Conservation (phyloP, 92 coral and sea anemone genomes). For the Chrysogorgia sp. region DNA sequence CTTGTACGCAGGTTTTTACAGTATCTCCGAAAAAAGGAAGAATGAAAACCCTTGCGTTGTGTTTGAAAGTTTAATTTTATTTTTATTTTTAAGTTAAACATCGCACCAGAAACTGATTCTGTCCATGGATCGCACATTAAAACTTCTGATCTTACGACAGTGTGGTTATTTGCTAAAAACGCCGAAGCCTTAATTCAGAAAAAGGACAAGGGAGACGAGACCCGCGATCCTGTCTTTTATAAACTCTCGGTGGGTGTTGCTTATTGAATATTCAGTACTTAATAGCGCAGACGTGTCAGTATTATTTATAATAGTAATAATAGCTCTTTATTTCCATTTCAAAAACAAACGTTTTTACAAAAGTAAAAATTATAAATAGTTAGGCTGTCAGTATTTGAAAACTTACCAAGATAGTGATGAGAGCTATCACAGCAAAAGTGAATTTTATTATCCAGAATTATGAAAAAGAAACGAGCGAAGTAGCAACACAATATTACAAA, state of each 20-base stretch:
- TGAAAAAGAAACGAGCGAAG: too few species aligned
- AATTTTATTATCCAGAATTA: too few species aligned
- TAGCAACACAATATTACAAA: too few species aligned
- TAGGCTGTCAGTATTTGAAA: too few species aligned
- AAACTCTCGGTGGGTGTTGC: constrained; percentile 3
- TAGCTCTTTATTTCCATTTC: neutral
- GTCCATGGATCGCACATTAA: constrained; percentile 16
- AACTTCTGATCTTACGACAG: constrained; percentile 8
- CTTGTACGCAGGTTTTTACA: too few species aligned
- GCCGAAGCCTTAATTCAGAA: constrained; percentile 17
- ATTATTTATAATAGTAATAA: neutral
- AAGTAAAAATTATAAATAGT: too few species aligned
- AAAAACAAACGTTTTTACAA: too few species aligned
- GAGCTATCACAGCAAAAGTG: too few species aligned
- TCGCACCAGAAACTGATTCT: constrained; percentile 37
- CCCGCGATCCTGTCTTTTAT: neutral
- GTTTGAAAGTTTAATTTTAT: neutral
- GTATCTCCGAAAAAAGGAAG: too few species aligned
- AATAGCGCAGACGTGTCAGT: neutral
- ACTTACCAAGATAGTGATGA: too few species aligned
- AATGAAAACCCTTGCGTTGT: too few species aligned
- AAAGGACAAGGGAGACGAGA: neutral
- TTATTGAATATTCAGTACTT: neutral
- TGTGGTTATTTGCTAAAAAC: constrained; percentile 45
- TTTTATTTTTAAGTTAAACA: constrained; percentile 7